These are phyloP conservation scores for Parnassius glacialis DNA, from an alignment of 2,888 invertebrate species.

Conservation along the genomic window DNA sequence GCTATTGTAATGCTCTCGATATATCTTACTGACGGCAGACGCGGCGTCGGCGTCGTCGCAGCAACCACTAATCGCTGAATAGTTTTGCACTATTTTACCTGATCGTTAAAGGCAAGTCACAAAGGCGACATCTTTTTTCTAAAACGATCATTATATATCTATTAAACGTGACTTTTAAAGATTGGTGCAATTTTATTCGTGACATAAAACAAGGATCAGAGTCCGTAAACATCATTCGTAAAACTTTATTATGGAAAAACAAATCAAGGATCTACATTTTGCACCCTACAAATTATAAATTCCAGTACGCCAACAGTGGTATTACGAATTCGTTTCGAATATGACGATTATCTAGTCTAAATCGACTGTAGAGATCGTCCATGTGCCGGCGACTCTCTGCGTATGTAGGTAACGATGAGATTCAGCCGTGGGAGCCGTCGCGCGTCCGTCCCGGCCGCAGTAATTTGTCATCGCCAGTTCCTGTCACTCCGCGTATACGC, in stretches of 20 bases:
- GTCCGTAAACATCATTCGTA: too few relatives aligned
- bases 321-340: conserved; percentile 37
- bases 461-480: conserved; percentile 75
- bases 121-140: not conserved
- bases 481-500: conserved; percentile 63
- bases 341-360: conserved; percentile 40
- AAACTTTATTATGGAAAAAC: not conserved
- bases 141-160: not conserved
- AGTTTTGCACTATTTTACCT: conserved; percentile 27
- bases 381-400: conserved; percentile 58
- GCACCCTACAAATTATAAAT: conserved; percentile 21
- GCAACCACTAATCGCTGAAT: conserved; percentile 29
- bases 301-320: conserved; percentile 32
- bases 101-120: conserved; percentile 29
- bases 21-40: conserved; percentile 69
- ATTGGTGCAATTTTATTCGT: too few relatives aligned
- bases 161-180: too few relatives aligned
- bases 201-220: too few relatives aligned
- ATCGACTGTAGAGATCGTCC: conserved; percentile 38
- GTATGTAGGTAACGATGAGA: conserved; percentile 59
- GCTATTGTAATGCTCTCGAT: conserved; percentile 79
- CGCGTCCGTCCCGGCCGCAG: conserved; percentile 38
- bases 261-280: not conserved
- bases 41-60: conserved; percentile 53
- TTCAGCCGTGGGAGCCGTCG: conserved; percentile 61